Conservation (phyloP, 2,888 invertebrate species). For the Tricholauxania praeusta region DNA sequence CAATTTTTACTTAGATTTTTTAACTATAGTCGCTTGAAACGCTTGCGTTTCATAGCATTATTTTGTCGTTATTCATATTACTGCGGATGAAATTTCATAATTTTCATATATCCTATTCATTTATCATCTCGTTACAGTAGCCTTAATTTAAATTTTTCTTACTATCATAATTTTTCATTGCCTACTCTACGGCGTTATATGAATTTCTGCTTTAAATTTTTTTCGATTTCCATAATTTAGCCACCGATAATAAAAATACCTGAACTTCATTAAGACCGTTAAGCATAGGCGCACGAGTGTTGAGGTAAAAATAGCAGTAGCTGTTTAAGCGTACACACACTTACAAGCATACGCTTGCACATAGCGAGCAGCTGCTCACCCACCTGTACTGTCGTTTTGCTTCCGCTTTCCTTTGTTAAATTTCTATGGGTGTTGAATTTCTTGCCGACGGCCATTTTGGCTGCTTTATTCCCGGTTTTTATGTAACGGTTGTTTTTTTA, state of each 20-base stretch:
- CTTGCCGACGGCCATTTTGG: constrained; percentile 27
- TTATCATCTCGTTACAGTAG: no score
- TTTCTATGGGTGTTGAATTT: constrained; percentile 25
- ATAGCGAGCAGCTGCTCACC: not conserved
- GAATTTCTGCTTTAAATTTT: not conserved
- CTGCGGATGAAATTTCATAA: no score
- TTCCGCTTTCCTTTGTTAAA: constrained; percentile 15
- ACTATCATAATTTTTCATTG: not conserved
- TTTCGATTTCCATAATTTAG: not conserved
- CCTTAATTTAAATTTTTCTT: no score
- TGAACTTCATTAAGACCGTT: not conserved
- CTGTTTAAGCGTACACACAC: not conserved
- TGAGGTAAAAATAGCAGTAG: constrained; percentile 4
- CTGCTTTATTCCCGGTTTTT: no score
- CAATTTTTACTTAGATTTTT: no score
- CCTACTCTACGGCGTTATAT: not conserved
- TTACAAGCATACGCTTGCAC: not conserved
- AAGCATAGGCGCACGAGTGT: not conserved
- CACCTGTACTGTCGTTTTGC: not conserved
- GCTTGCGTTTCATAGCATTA: no score
- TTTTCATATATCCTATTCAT: no score
- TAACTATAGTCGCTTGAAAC: no score
- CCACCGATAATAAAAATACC: not conserved
- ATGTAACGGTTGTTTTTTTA: constrained; percentile 2
- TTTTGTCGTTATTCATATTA: no score